A percentile compares a stretch with the other conserved stretches of the same genome.
These are phyloP conservation scores for Sardina pilchardus DNA, from an alignment of 2,113 vertebrate genomes.

Conservation along the genomic window DNA sequence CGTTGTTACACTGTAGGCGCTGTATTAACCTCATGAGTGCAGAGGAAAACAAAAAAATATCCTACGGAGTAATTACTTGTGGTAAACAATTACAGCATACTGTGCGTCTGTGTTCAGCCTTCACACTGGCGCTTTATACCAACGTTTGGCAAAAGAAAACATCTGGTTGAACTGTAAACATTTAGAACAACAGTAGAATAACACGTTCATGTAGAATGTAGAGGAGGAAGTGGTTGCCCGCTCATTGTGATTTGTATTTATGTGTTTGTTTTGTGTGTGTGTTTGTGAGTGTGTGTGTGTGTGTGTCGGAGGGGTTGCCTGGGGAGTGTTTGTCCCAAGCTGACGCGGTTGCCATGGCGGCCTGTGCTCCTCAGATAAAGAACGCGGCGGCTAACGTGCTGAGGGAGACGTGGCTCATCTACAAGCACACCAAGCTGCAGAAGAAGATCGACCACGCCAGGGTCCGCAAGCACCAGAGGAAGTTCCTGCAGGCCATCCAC, in stretches of 20 bases:
- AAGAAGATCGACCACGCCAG: conserved; percentile 97
- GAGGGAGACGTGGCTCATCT: conserved; percentile 97
- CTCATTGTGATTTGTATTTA: not conserved
- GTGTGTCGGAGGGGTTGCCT: not conserved
- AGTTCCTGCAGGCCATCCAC: conserved; percentile 97
- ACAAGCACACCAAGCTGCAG: conserved; percentile 95
- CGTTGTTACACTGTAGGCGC: not conserved
- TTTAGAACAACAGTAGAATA: not conserved
- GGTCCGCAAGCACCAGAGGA: conserved; percentile 96
- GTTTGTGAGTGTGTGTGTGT: not conserved
- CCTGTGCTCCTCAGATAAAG: conserved; percentile 83
- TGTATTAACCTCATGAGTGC: not conserved
- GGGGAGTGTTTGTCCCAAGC: conserved; percentile 44
- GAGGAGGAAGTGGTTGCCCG: not conserved
- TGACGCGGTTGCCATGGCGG: conserved; percentile 53
- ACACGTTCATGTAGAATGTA: not conserved
- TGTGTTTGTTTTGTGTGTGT: not conserved
- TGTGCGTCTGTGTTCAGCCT: not conserved
- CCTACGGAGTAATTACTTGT: not conserved
- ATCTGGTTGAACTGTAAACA: not conserved
- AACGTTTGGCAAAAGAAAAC: too few relatives aligned
- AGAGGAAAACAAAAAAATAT: not conserved
- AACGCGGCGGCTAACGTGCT: conserved; percentile 95
- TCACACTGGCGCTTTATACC: not conserved
- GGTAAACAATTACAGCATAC: not conserved